Percentiles rank a stretch among this genome's conserved stretches.
Evolutionary conservation across 2,888 invertebrate genomes (phyloP).

Genomic region (Nomada hirtipes): DNA sequence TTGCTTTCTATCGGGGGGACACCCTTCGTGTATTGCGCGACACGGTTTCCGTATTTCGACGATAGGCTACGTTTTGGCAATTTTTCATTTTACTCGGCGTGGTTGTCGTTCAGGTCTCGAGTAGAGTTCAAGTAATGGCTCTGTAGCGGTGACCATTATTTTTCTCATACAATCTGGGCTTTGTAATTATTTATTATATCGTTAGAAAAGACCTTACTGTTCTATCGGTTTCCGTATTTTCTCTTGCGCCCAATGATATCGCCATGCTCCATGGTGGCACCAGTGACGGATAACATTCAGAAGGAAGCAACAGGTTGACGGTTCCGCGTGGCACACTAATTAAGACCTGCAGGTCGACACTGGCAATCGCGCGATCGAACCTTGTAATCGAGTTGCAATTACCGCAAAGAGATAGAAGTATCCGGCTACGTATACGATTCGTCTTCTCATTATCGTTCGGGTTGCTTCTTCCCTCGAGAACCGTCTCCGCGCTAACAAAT

Average conservation of each 20-base stretch:
- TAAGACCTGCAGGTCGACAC: conserved; percentile 62
- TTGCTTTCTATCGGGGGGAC: conserved; percentile 15
- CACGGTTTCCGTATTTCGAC: neutral
- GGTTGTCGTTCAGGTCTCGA: too few species aligned
- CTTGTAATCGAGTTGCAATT: conserved; percentile 75
- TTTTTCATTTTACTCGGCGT: neutral
- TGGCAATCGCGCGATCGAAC: conserved; percentile 39
- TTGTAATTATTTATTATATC: neutral
- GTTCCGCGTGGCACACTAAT: conserved; percentile 67
- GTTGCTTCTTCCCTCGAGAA: conserved; percentile 14
- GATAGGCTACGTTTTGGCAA: neutral
- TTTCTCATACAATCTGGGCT: neutral
- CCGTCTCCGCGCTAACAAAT: neutral
- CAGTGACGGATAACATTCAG: conserved; percentile 12
- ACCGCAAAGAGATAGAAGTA: conserved; percentile 68
- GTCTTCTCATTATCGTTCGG: conserved; percentile 30
- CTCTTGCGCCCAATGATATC: neutral
- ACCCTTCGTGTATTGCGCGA: conserved; percentile 11
- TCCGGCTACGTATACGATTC: conserved; percentile 43
- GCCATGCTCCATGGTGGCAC: neutral
- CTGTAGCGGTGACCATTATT: too few species aligned
- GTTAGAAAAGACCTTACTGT: too few species aligned
- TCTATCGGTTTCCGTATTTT: too few species aligned
- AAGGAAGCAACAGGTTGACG: conserved; percentile 72
- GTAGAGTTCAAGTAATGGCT: too few species aligned